Conservation (phyloP, 2,113 vertebrate genomes). For the Talpa occidentalis region DNA sequence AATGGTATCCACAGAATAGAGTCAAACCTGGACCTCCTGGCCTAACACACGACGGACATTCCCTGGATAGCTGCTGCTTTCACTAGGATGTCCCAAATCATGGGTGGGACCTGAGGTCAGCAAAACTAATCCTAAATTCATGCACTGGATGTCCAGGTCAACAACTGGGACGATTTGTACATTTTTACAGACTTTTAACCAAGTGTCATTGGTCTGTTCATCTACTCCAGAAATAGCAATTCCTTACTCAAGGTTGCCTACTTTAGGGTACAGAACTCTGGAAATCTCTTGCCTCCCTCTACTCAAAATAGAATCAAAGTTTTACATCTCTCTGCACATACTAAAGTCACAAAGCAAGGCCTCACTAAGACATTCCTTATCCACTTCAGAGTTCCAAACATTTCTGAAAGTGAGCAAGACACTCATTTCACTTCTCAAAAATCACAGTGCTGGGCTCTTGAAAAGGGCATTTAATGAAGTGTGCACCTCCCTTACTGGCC, state of each 20-base stretch:
- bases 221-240: background rate
- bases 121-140: background rate
- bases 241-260: background rate
- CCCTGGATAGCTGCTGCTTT: background rate
- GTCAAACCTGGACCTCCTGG: background rate
- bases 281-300: background rate
- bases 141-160: background rate
- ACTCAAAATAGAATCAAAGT: background rate
- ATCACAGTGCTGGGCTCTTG: background rate
- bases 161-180: background rate
- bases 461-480: background rate
- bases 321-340: background rate
- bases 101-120: background rate
- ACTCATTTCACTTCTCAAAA: background rate
- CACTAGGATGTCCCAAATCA: background rate
- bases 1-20: background rate
- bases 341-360: background rate
- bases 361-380: background rate
- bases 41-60: background rate
- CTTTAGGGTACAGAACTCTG: background rate
- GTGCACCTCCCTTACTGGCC: background rate
- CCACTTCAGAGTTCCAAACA: background rate
- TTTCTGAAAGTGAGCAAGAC: background rate
- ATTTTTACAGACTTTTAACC: background rate
- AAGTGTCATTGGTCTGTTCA: background rate